These are phyloP conservation scores for Pangasianodon gigas DNA, from an alignment of 2,113 vertebrate species.

Conservation along the genomic window DNA sequence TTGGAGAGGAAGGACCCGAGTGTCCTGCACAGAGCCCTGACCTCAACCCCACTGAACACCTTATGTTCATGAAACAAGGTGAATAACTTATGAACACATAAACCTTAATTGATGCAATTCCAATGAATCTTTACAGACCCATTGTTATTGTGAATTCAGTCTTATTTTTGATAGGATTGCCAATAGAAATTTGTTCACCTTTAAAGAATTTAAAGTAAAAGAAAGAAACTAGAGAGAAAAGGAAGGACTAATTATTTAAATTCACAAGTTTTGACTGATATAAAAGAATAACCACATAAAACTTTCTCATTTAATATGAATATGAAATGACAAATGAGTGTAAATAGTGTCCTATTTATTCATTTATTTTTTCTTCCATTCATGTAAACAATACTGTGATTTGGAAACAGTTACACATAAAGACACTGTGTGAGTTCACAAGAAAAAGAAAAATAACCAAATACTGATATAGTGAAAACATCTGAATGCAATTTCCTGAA, in stretches of 20 bases:
- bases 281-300: not conserved
- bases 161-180: not conserved
- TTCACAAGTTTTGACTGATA: not conserved
- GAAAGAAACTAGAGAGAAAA: not conserved
- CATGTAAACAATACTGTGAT: constrained; percentile 78
- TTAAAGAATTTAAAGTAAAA: not conserved
- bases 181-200: not conserved
- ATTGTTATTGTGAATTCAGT: not conserved
- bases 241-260: not conserved
- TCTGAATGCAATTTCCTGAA: constrained; percentile 65
- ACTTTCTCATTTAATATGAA: not conserved
- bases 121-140: too few species aligned
- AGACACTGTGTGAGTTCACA: constrained; percentile 67
- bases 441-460: constrained; percentile 66
- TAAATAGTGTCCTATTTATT: constrained; percentile 49
- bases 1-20: not conserved
- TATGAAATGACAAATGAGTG: constrained; percentile 56
- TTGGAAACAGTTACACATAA: constrained; percentile 71
- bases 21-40: too few species aligned
- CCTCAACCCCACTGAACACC: not conserved
- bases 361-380: constrained; percentile 71
- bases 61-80: too few species aligned
- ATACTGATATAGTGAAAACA: constrained; percentile 49
- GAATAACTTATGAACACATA: too few species aligned
- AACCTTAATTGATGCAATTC: not conserved